Evolutionary conservation across 2,888 invertebrate species (phyloP), one percentile per base, ranked within the genome.

Genomic region (Scelioninae gen. 1): DNA sequence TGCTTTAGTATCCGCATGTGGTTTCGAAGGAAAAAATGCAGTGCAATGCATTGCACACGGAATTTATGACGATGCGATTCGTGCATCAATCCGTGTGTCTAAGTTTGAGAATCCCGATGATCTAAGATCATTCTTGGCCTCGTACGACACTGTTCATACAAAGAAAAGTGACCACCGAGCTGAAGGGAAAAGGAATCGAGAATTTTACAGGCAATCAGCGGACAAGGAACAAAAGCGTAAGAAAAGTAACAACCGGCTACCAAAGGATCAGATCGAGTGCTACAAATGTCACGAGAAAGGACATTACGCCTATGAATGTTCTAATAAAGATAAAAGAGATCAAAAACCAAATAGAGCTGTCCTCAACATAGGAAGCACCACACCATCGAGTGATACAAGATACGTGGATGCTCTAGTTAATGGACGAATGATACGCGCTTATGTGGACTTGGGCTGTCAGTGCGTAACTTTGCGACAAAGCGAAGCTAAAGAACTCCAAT

Each of bases 21-120:
- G 56, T n/a, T 11, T 56, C 7, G 4, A 1, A 13, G 56, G 16
- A 5, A n/a, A 38, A 13, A 34, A 56, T 8, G 56, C 56, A 9
- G 56, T 56, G 34, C 56, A 56, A 9, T 56, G 56, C 9, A 34
- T 56, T 16, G 56, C 56, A 4, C 15, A 56, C 16, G 56, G 56
- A 34, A 56, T 56, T 11, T 34, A 34, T 11, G 34, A 56, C 56
- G n/a, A 16, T 3, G 58, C 58, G 13, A 40, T 58, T 7, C 43
- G 29, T 5, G 58, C 58, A 4, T 40, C 58, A 0, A n/a, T 58
- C 6, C 40, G 58, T 0, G 16, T 40, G 11, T 23, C 40, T 1
- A 40, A 58, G 5, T 16, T 23, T 5, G 40, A 38, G 0, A 23
- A 40, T 23, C 1, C n/a, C 16, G 58, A 58, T 10, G 38, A 15